Evolutionary conservation across 92 coral and sea anemone genomes (phyloP), one percentile per base, ranked within the genome.

Genomic region (Epizoanthus ramosus): DNA sequence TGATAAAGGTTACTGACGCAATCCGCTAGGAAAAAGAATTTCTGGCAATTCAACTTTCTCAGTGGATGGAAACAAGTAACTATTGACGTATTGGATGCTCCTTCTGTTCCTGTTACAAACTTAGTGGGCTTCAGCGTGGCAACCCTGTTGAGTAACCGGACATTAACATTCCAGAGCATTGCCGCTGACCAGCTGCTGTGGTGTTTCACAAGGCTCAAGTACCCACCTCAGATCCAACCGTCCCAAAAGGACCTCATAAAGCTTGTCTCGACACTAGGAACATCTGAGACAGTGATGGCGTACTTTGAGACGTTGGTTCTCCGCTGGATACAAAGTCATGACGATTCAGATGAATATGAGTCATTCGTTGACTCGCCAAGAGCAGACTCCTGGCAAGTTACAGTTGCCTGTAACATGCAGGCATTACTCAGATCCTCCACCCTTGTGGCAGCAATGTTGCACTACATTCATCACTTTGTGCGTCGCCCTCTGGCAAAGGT

Each of bases 401-500:
- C 57, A 31, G 90, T 87, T 68, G 90, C 90, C 74, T 87, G 87
- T 23, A 84, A 83, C 74, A 57, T 52, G 54, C 74, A 82, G 66
- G 87, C 82, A 6, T 83, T 87, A n/a, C 73, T 87, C 10, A 87
- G 80, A 14, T 87, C 90, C 45, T 75, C 87, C 22, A 87, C 90
- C 8, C 87, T 87, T 41, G 79, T 68, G 60, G 79, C 69, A 5
- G 90, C 90, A 52, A 82, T 87, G 79, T 79, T 74, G 15, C 80
- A 75, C 18, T 73, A 74, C 59, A 70, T 87, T 14, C 68, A 80
- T 43, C 21, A 37, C 57, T 60, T 82, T 33, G 82, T 87, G 66
- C 80, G 85, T 25, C 54, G 57, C 5, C 90, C 90, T 74, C 68
- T 87, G 16, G 87, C 90, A 57, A 87, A 87, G 87, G 85, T 87